Evolutionary conservation across 2,797 vertebrate genomes (phyloP).

Genomic region (Falco columbarius): DNA sequence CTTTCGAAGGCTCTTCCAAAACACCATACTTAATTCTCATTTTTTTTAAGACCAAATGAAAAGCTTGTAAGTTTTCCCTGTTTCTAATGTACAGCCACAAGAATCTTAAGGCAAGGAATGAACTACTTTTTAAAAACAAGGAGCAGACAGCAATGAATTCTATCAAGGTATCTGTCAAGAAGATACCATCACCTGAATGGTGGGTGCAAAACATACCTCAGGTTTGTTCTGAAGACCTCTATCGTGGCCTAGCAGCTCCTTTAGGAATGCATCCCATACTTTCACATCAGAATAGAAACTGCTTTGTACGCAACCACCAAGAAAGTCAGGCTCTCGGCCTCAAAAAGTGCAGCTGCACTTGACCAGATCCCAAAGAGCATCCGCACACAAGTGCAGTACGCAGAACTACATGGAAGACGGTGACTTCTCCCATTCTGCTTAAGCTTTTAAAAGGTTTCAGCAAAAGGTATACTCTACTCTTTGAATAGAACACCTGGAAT

Average conservation of each 20-base stretch:
- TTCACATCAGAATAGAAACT: not conserved
- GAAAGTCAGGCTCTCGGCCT: not conserved
- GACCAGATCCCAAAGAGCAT: not conserved
- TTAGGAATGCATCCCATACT: not conserved
- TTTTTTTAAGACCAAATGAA: not conserved
- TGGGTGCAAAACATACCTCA: not conserved
- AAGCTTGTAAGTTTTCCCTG: not conserved
- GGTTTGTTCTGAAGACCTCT: not conserved
- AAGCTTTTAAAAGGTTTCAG: not conserved
- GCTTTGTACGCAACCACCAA: not conserved
- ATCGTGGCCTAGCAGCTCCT: not conserved
- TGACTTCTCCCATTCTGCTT: not conserved
- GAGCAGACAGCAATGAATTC: not conserved
- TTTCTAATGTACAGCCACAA: not conserved
- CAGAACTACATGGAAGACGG: not conserved
- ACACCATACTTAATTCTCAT: not conserved
- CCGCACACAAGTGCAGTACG: too few relatives aligned
- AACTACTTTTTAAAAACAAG: not conserved
- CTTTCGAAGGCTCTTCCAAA: not conserved
- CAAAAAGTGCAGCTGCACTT: not conserved
- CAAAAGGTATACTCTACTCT: not conserved
- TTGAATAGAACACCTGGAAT: not conserved
- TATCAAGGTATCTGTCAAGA: not conserved
- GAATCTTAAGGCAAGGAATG: not conserved
- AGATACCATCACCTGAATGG: not conserved